phyloP scores from a whole-genome alignment of 2,113 vertebrate species.

The Gnathonemus longibarbis region DNA sequence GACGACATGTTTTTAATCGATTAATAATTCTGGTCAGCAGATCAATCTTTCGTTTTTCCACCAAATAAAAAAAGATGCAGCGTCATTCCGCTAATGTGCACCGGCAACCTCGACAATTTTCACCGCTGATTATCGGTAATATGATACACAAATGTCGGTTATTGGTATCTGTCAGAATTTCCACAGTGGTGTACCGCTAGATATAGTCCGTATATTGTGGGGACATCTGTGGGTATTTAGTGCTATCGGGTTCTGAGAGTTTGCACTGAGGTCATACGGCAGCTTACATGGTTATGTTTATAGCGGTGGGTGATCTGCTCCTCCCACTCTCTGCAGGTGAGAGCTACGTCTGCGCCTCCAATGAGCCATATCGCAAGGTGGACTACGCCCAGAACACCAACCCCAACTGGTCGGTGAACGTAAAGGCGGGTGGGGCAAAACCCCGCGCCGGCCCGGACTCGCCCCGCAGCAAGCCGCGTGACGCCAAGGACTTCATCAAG shows the following conservation, averaged over 20 bases:
- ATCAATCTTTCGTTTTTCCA: not conserved
- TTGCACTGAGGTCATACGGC: not conserved
- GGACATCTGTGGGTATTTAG: not conserved
- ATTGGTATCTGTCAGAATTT: not conserved
- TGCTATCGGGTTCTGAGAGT: not conserved
- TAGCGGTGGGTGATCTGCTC: not conserved
- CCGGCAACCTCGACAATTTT: not conserved
- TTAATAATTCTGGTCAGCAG: not conserved
- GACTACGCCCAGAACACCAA: conserved; percentile 75
- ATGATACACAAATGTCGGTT: not conserved
- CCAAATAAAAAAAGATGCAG: not conserved
- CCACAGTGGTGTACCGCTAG: not conserved
- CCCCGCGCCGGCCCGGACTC: conserved; percentile 48
- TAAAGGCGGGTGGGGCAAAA: conserved; percentile 56
- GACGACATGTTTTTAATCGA: not conserved
- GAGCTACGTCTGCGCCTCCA: conserved; percentile 75
- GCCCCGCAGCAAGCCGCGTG: conserved; percentile 61
- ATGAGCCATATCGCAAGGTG: conserved; percentile 68
- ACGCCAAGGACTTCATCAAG: conserved; percentile 79
- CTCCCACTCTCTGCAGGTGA: conserved; percentile 55
- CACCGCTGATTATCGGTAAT: not conserved
- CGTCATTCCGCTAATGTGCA: not conserved
- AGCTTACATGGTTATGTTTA: not conserved
- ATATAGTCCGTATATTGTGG: not conserved
- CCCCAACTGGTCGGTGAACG: conserved; percentile 77